Evolutionary conservation across 2,888 invertebrate genomes (phyloP), one percentile per base, ranked within the genome.

Genomic region (Autographa pulchrina): DNA sequence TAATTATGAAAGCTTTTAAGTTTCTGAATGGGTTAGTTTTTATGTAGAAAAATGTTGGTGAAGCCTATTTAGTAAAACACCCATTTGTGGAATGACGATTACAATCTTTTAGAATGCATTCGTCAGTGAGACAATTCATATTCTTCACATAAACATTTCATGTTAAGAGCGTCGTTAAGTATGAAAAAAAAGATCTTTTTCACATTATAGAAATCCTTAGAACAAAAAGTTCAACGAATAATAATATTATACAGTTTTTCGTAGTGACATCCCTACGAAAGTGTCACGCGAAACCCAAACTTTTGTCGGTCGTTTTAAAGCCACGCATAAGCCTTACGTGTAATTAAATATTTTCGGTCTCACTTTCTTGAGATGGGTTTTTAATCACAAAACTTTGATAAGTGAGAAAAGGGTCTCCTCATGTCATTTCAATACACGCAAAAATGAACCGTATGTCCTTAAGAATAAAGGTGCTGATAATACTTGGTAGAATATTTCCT

Each of bases 201-300:
- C 11, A 38, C 8, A 11, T 38, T 11, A 38, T 38, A 11, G 2
- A 9, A 11, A 11, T 25, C 25, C 38, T 35, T 38, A 11, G 8
- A 38, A 11, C 11, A 2, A 8, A 38, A 38, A 2, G 38, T 38
- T 38, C 11, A 38, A 11, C 11, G 9, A 38, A 38, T 38, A 38
- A 11, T 38, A 38, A 38, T 38, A 38, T 11, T 11, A 0, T 11
- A 11, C 11, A 11, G 38, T 38, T 38, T 38, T 8, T 2, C 5
- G 32, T 2, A 25, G 20, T 48, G 59, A 0, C 73, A 83, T 1
- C 83, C 83, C 83, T 83, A 70, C 64, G 8, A 4, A 75, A 81
- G 65, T 86, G 87, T 84, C 86, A 85, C 81, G 88, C 88, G 83
- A 87, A 85, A 80, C 86, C 81, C 74, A 69, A 80, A 80, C 76